Conservation (phyloP, 2,113 vertebrate species). For the Rhipidura dahli region DNA sequence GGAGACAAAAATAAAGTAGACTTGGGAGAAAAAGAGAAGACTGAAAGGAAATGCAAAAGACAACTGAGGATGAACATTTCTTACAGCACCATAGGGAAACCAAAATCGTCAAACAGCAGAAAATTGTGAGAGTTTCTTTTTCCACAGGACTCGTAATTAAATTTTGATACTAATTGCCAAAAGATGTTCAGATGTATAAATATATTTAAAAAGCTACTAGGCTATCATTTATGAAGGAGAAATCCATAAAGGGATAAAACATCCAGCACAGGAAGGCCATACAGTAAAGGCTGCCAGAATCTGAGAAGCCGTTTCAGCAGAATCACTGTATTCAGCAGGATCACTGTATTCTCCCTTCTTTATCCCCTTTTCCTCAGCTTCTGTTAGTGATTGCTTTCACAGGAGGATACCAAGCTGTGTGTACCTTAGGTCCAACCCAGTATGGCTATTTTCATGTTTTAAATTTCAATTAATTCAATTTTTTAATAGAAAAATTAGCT, state of each 20-base stretch:
- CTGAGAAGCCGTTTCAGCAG: background rate
- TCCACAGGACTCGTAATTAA: background rate
- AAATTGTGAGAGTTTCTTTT: background rate
- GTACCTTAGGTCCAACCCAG: background rate
- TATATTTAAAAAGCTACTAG: background rate
- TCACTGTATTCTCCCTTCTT: background rate
- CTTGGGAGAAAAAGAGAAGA: background rate
- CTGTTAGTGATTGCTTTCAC: background rate
- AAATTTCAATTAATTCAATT: background rate
- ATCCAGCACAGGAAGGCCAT: background rate
- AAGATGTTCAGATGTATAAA: background rate
- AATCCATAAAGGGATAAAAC: background rate
- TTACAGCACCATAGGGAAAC: background rate
- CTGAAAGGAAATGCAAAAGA: background rate
- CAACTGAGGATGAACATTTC: background rate
- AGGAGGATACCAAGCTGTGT: background rate
- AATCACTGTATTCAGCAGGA: background rate
- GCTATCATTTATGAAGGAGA: background rate
- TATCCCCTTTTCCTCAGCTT: background rate
- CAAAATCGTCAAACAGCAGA: background rate
- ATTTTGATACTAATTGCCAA: background rate
- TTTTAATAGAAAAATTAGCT: background rate
- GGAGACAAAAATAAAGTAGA: background rate
- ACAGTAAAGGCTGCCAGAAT: background rate
- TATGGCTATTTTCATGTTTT: background rate